Evolutionary conservation across 1,140 invertebrate species (phyloP), one percentile per base, ranked within the genome.

Genomic region (Drosophila lini): DNA sequence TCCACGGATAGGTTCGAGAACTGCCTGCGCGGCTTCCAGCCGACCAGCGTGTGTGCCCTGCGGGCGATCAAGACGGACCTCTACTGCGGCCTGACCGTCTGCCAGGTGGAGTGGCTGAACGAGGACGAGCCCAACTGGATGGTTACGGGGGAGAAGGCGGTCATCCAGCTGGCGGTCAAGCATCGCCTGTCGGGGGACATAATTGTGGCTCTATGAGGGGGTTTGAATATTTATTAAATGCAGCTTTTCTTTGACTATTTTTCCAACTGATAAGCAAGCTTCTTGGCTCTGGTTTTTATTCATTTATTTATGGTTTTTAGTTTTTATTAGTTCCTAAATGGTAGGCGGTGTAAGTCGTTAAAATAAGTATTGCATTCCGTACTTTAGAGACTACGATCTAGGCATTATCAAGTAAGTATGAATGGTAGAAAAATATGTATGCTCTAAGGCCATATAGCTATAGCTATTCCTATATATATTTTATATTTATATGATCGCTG

Each of bases 21-120:
- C 5, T 95, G 96, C 48, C 84, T 99, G 5, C 94, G 95, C 86
- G 96, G 95, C 77, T 99, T 99, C 92, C 92, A 93, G 48, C 98
- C 98, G 10, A 94, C 96, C 8, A 96, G 96, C 59, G 79, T 99
- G 2, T 94, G 97, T 52, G 94, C 96, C 3, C 88, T 99, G 13
- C 94, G 99, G 50, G 97, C 98, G 0, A 91, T 98, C 3, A 99
- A 99, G 93, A 95, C 97, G 1, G 98, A 99, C 91, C 93, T 97
- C 15, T 95, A 98, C 45, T 96, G 96, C 61, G 98, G 98, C 2
- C 89, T 99, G 64, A 74, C 93, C 3, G 80, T 93, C 1, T 93
- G 95, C 74, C 94, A 93, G 7, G 94, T 96, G 53, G 93, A 94
- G 74, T 80, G 73, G 71, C 90, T 96, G 8, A 93, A 92, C 42